Percentiles rank a stretch among this genome's conserved stretches.
phyloP scores from a whole-genome alignment of 2,888 invertebrate species.

The Lissonota sp. region DNA sequence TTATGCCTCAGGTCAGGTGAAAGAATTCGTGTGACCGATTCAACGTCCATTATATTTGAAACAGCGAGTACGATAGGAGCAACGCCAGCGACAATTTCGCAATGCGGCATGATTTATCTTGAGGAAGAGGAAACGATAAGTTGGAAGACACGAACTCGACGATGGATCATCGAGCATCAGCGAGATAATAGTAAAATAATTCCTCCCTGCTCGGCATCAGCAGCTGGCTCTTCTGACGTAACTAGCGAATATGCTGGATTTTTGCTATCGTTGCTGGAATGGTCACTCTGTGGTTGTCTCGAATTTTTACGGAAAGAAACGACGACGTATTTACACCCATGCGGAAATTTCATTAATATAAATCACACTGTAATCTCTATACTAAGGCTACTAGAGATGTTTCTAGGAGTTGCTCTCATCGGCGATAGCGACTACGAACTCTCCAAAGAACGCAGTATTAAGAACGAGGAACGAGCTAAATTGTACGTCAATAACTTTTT shows the following conservation, averaged over 20 bases:
- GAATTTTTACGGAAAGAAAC: constrained; percentile 83
- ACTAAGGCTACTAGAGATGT: constrained; percentile 80
- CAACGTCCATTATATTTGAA: constrained; percentile 87
- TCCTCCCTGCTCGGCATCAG: neutral
- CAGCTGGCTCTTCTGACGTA: neutral
- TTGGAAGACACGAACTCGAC: constrained; percentile 85
- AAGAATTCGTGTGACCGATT: constrained; percentile 85
- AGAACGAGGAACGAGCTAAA: constrained; percentile 29
- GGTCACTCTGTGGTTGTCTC: constrained; percentile 86
- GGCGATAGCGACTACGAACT: constrained; percentile 78
- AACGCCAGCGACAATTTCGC: constrained; percentile 87
- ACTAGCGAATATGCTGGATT: constrained; percentile 70
- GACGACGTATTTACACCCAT: too few relatives aligned
- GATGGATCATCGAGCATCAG: constrained; percentile 57
- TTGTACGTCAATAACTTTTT: constrained; percentile 43
- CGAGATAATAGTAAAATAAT: neutral
- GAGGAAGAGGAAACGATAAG: constrained; percentile 84
- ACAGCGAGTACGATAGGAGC: constrained; percentile 85
- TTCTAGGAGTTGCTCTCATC: constrained; percentile 77
- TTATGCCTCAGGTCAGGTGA: constrained; percentile 87
- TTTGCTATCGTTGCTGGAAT: constrained; percentile 83
- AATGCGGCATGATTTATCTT: constrained; percentile 88
- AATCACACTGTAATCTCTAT: constrained; percentile 80
- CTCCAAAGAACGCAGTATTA: neutral
- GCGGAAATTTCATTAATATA: constrained; percentile 81